A percentile compares a stretch with the other conserved stretches of the same genome.
Conservation (phyloP, 2,113 vertebrate genomes). For the Plecturocebus donacophilus region DNA sequence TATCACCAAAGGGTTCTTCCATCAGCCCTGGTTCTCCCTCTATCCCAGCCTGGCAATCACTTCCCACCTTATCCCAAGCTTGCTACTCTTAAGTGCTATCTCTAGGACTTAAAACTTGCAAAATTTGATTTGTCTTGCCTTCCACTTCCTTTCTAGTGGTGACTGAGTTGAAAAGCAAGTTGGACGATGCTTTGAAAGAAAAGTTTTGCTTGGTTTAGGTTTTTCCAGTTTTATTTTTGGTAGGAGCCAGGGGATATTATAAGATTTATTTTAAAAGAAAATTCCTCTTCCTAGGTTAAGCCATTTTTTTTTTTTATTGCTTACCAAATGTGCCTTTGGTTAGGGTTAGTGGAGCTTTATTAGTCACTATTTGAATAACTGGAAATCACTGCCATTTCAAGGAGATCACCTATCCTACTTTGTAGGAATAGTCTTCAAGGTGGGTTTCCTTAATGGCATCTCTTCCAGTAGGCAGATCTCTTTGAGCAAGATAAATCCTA, state of each 20-base stretch:
- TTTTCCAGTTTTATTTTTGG: constrained; percentile 55
- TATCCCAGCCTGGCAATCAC: not conserved
- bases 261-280: constrained; percentile 64
- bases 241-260: constrained; percentile 48
- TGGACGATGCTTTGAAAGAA: constrained; percentile 44
- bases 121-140: constrained; percentile 41
- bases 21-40: not conserved
- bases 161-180: constrained; percentile 46
- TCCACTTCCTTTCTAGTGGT: not conserved
- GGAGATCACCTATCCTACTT: not conserved
- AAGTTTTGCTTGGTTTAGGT: constrained; percentile 47
- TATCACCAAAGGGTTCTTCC: constrained; percentile 15
- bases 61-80: not conserved
- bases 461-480: not conserved
- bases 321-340: constrained; percentile 85
- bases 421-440: not conserved
- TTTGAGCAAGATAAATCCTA: not conserved
- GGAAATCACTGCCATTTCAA: constrained; percentile 61
- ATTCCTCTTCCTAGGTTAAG: constrained; percentile 73
- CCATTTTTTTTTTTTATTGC: constrained; percentile 75
- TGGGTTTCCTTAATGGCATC: not conserved
- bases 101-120: constrained; percentile 32
- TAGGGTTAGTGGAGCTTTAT: constrained; percentile 50
- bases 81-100: constrained; percentile 10
- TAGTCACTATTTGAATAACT: constrained; percentile 27